Base-by-base conservation (phyloP, 1,140 invertebrate species). In the Dendroctonus valens region DNA sequence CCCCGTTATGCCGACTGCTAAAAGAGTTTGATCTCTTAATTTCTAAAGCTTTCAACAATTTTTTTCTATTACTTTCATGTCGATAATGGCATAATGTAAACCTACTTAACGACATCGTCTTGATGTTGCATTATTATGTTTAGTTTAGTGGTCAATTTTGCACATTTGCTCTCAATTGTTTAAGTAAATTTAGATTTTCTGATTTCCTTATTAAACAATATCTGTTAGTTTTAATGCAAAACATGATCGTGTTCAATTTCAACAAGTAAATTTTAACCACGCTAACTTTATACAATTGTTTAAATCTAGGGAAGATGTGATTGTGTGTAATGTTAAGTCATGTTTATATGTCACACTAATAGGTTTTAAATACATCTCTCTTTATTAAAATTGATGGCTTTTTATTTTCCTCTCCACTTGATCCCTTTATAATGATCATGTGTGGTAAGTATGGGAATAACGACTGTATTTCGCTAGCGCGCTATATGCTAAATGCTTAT, bases 291-390 rank as follows among this genome's bases (percentile, higher is more conserved):
- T 58, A 26, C 68, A 73, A 70, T 67, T 69, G 69, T 72, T 72
- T 71, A 69, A 70, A 70, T 73, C 59, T 75, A 74, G 73, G 70
- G 69, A 73, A 69, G 67, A 75, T 75, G 73, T 75, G 73, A 75
- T 74, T 74, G 72, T 75, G 73, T 75, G 70, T 72, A 70, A 71
- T 69, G 54, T 72, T 75, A 75, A 73, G 73, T 73, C 70, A 73
- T 73, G 71, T 73, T 72, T 73, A 75, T 75, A 73, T 75, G 73
- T 74, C 70, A 72, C 72, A 72, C 66, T 74, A 72, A 72, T 74
- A 70, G 72, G 70, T 72, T 71, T 74, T 74, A 71, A 74, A 72
- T 72, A 74, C 68, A 74, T 72, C 60, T 72, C 68, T 72, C 70
- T 74, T 74, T 74, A 74, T 74, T 74, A 72, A 39, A 26, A 61